phyloP scores from a whole-genome alignment of 2,888 invertebrate genomes.

The Pocota personata region DNA sequence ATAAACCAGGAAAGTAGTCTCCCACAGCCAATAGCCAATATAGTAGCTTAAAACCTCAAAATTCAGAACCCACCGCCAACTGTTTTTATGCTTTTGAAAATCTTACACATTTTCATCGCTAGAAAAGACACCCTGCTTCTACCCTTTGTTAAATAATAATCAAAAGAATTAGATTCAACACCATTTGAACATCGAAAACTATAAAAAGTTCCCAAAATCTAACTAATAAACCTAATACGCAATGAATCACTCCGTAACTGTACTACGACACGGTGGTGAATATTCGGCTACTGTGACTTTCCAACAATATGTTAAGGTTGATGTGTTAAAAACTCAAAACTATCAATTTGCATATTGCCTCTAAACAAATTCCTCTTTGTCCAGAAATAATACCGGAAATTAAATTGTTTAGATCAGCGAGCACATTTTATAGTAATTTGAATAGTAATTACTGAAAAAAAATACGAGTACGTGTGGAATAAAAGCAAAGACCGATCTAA shows the following conservation, averaged over 20 bases:
- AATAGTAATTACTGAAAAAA: conserved; percentile 5
- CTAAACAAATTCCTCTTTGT: background rate
- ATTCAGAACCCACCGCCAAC: no score
- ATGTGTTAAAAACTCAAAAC: background rate
- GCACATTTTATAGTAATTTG: conserved; percentile 10
- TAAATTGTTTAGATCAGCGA: conserved; percentile 31
- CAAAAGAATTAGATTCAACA: background rate
- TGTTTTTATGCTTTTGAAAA: no score
- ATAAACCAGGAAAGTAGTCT: no score
- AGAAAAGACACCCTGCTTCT: no score
- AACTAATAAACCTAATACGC: background rate
- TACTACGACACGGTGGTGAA: background rate
- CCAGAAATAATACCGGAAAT: conserved; percentile 29
- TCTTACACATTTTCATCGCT: no score
- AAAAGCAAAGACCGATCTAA: background rate
- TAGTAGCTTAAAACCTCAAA: no score
- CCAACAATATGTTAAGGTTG: background rate
- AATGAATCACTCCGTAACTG: background rate
- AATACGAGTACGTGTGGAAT: background rate
- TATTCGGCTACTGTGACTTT: background rate
- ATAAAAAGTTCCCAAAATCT: background rate
- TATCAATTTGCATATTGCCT: conserved; percentile 2
- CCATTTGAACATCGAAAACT: no score
- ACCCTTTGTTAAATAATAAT: background rate
- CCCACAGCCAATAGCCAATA: no score